Base-by-base conservation (phyloP, 2,888 invertebrate genomes). In the Pseudoips prasinana region DNA sequence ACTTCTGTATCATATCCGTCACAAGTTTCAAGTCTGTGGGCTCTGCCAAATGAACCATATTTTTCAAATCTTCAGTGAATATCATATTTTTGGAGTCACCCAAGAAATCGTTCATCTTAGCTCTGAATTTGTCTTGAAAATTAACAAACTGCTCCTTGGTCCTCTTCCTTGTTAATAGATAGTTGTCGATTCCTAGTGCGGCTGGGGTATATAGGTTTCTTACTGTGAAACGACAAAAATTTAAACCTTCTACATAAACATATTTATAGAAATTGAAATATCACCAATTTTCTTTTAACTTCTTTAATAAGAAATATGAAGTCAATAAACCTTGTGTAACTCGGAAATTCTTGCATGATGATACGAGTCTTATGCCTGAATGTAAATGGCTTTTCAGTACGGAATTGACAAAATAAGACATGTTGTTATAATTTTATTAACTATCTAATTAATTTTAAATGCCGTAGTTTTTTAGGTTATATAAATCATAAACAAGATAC, bases 21-120 rank as follows among this genome's bases (percentile, higher is more conserved):
- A 94, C 67, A 8, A 95, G 75, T 4, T 92, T 77, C 7, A 94
- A 48, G 67, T 96, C 95, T 6, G 85, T 70, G 14, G 89, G 90
- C 39, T 93, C 91, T 1, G 91, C 91, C 31, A 96, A 71, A 63
- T 95, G 93, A 2, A 94, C 68, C 91, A 95, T 94, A 66, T 94
- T 94, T 72, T 95, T 96, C 7, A 96, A 79, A 75, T 96, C 96
- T 80, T 96, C 96, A 3, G 95, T 95, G 62, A 95, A 96, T 46
- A 96, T 90, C 90, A 95, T 91, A 50, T 90, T 91, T 42, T 90
- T 90, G 0, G 90, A 74, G 8, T 90, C 82, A 1, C 74, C 53
- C 0, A 91, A 78, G 68, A 92, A 93, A 31, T 92, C 91, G 7
- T 59, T 72, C 94, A 96, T 95, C 80, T 95, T 94, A 0, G 69